Base-by-base conservation (phyloP, 1,140 invertebrate species). In the Achatina immaculata region DNA sequence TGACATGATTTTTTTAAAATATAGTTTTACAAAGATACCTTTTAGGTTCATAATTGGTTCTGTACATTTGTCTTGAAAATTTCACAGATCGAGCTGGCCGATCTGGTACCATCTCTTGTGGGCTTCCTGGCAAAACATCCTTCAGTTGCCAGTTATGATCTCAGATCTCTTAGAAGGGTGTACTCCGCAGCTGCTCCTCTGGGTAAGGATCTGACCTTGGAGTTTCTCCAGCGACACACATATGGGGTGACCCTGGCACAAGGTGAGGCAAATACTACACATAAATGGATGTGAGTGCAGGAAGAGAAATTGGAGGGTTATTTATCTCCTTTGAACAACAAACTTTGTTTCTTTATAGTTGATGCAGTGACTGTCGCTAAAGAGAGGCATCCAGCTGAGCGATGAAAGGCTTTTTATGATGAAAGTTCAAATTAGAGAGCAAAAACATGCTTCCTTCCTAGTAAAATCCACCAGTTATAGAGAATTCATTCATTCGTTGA, bases 101-200 rank as follows among this genome's bases (percentile, higher is more conserved):
- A 85, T 68, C 66, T 90, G 9, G 91, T 91, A 7, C 91, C 91
- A n/a, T 87, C 91, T 0, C 89, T 92, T 55, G 81, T 89, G 16
- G 82, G 86, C 42, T 92, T 91, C 82, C 75, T 92, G 72, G 86
- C 85, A 42, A 90, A 90, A 78, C 86, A 91, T 82, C 86, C 86
- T 0, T 82, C 87, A 24, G 88, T 91, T 0, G 6, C 19, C 19
- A 24, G 51, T 19, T 82, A 79, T 51, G 58, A 82, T 48, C n/a
- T 82, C 16, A 68, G 65, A 28, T 68, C 40, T 28, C 31, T 82
- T 21, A 36, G 62, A 55, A 28, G 65, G 1, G 43, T 82, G 0
- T 36, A 65, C 9, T 74, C 34, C 42, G 81, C 76, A 0, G 81
- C 81, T 28, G 81, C 81, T 3, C 81, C 77, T 38, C 76, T 82